A percentile compares a stretch with the other conserved stretches of the same genome.
Evolutionary conservation across 2,113 vertebrate species (phyloP).

Genomic region (Natator depressus): DNA sequence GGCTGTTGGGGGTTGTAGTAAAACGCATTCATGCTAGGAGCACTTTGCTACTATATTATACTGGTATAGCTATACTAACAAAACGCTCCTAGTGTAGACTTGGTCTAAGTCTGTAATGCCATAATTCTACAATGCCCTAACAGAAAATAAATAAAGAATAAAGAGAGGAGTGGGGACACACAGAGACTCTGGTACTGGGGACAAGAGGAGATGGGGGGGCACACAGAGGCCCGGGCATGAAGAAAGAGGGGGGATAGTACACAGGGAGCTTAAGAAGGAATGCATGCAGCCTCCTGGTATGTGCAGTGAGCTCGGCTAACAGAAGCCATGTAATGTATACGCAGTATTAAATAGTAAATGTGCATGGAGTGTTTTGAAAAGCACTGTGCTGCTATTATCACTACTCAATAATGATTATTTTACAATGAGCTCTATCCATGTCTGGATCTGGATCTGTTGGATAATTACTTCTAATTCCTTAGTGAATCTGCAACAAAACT

Average conservation of each 20-base stretch:
- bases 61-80: not conserved
- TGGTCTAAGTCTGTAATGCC: not conserved
- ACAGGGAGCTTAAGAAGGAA: not conserved
- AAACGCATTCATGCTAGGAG: not conserved
- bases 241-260: not conserved
- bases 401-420: not conserved
- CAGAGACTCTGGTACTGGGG: not conserved
- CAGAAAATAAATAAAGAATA: not conserved
- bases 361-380: not conserved
- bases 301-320: not conserved
- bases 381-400: not conserved
- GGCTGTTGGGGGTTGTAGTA: not conserved
- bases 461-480: not conserved
- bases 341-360: not conserved
- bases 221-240: not conserved
- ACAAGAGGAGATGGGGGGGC: not conserved
- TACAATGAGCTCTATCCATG: not conserved
- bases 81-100: not conserved
- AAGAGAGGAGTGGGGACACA: not conserved
- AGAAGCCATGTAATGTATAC: not conserved
- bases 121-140: not conserved
- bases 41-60: not conserved
- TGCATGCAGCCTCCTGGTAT: not conserved
- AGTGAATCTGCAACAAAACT: not conserved
- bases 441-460: not conserved